Evolutionary conservation across 2,888 invertebrate genomes (phyloP).

Genomic region (Trichogramma dendrolimi): DNA sequence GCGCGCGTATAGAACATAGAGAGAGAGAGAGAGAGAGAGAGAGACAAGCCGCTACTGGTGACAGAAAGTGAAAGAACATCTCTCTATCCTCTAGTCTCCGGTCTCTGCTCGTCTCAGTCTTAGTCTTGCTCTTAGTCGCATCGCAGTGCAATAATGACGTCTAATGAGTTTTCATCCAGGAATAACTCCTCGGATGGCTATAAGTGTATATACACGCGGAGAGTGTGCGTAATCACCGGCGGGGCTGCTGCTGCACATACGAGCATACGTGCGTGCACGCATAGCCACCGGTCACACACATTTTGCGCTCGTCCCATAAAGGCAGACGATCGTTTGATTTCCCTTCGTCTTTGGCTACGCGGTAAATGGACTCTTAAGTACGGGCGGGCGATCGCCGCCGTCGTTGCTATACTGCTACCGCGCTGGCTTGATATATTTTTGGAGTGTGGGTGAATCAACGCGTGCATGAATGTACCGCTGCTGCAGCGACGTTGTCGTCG

Average conservation of each 20-base stretch:
- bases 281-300: not conserved
- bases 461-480: constrained; percentile 33
- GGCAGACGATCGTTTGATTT: constrained; percentile 23
- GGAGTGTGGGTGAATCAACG: constrained; percentile 50
- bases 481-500: constrained; percentile 8
- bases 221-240: constrained; percentile 23
- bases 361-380: constrained; percentile 35
- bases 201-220: not conserved
- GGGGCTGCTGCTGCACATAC: not conserved
- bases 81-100: not conserved
- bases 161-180: constrained; percentile 23
- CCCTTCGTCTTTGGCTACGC: constrained; percentile 19
- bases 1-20: too few species aligned
- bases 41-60: not conserved
- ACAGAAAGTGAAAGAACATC: too few species aligned
- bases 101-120: too few species aligned
- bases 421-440: constrained; percentile 45
- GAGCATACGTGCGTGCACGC: not conserved
- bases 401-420: constrained; percentile 6
- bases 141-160: constrained; percentile 20
- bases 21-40: not conserved
- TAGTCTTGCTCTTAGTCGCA: too few species aligned
- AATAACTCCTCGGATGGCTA: constrained; percentile 8
- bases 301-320: constrained; percentile 19
- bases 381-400: constrained; percentile 10